Percentiles rank a stretch among this genome's conserved stretches.
Conservation (phyloP, 2,797 vertebrate species). For the Menidia menidia region DNA sequence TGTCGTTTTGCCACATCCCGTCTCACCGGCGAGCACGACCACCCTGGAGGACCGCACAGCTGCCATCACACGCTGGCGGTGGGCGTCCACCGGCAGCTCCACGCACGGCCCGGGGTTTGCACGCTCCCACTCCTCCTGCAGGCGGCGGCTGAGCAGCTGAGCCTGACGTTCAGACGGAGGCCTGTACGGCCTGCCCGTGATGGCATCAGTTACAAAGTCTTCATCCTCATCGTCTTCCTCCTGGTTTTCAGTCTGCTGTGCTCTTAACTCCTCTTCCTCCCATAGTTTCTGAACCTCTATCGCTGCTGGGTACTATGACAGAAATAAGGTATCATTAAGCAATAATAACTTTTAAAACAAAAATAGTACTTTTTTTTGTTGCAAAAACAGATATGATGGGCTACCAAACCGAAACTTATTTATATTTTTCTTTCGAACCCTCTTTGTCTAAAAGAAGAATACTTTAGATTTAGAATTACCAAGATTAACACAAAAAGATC, state of each 20-base stretch:
- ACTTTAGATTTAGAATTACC: too few relatives aligned
- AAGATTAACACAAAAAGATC: too few relatives aligned
- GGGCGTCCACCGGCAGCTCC: slow-evolving; percentile 89
- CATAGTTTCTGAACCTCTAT: slow-evolving; percentile 82
- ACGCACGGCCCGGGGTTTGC: slow-evolving; percentile 70
- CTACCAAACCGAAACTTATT: too few relatives aligned
- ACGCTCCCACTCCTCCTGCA: slow-evolving; percentile 87
- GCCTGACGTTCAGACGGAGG: slow-evolving; percentile 79
- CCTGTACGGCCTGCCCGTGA: slow-evolving; percentile 87
- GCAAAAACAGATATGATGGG: too few relatives aligned
- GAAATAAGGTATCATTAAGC: neutral
- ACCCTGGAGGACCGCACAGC: slow-evolving; percentile 88
- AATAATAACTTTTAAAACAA: too few relatives aligned
- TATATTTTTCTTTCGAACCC: too few relatives aligned
- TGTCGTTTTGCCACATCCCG: slow-evolving; percentile 96
- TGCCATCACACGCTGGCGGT: slow-evolving; percentile 86
- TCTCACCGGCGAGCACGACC: slow-evolving; percentile 93
- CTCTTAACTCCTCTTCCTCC: slow-evolving; percentile 75
- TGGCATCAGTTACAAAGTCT: slow-evolving; percentile 83
- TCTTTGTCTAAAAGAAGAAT: too few relatives aligned
- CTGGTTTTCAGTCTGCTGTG: slow-evolving; percentile 30
- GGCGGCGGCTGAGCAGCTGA: slow-evolving; percentile 77
- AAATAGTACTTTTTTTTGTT: too few relatives aligned
- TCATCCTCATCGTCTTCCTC: slow-evolving; percentile 79
- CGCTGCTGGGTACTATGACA: slow-evolving; percentile 87